Percentiles rank a stretch among this genome's conserved stretches.
Evolutionary conservation across 2,888 invertebrate species (phyloP).

Genomic region (Pimpla rufipes): DNA sequence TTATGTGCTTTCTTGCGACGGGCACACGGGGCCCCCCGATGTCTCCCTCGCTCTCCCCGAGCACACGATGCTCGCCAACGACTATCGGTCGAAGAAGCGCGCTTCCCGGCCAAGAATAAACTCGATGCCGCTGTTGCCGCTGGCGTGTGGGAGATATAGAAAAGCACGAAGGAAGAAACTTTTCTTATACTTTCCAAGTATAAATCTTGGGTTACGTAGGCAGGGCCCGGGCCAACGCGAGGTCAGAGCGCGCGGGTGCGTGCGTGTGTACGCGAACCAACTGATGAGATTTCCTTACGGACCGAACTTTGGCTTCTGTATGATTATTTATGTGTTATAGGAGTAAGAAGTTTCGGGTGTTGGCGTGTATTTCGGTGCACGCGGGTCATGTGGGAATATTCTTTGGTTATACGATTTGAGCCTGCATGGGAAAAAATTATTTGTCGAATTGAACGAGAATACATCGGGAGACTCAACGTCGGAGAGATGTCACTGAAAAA

Average conservation of each 20-base stretch:
- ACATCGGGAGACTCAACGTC: too few species aligned
- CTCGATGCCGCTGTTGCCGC: slow-evolving; percentile 19
- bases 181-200: slow-evolving; percentile 56
- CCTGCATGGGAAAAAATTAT: too few species aligned
- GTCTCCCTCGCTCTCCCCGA: background rate
- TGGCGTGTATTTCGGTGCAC: too few species aligned
- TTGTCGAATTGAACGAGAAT: too few species aligned
- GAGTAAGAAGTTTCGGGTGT: slow-evolving; percentile 28
- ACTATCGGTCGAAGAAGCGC: slow-evolving; percentile 59
- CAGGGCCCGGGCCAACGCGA: background rate
- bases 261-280: slow-evolving; percentile 1
- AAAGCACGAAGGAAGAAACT: slow-evolving; percentile 50
- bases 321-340: slow-evolving; percentile 42
- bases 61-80: slow-evolving; percentile 56
- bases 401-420: background rate
- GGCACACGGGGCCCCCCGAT: slow-evolving; percentile 28
- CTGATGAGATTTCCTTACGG: slow-evolving; percentile 39
- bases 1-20: slow-evolving; percentile 44
- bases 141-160: slow-evolving; percentile 23
- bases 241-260: background rate
- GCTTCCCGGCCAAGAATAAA: slow-evolving; percentile 45
- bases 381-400: too few species aligned
- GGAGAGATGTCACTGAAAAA: too few species aligned
- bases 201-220: slow-evolving; percentile 52
- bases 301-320: slow-evolving; percentile 34